Base-by-base conservation (phyloP, 2,113 vertebrate genomes). In the Poeciliopsis turrubarensis region DNA sequence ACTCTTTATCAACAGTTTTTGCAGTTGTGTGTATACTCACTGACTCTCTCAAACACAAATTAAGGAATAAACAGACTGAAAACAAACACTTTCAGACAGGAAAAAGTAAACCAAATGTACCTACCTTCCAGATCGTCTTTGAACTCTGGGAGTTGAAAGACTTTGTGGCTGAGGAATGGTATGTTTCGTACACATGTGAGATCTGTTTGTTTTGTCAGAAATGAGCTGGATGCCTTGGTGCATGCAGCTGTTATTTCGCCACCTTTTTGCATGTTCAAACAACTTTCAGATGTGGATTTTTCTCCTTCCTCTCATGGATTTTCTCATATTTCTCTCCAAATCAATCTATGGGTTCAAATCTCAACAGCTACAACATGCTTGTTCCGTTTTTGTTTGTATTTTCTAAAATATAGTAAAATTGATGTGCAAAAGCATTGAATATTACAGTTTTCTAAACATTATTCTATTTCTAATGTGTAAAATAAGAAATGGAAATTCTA, bases 151-250 rank as follows among this genome's bases (percentile, higher is more conserved):
- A 81, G 85, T 87, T 83, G 22, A 86, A 86, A 84, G 78, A 39
- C 68, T 84, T 71, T 80, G 68, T 68, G 72, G 71, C 63, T 0
- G 17, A 67, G 65, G 72, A 75, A 80, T 75, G 88, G 75, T 89
- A 89, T 88, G 87, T 90, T 90, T 74, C 73, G 84, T 89, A 81
- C 87, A 88, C 82, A 87, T 90, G 87, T 78, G 81, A 90, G 80
- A 81, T 91, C 71, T 90, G 80, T 84, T 84, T 91, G 82, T 88
- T 87, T 89, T 70, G 88, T 87, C 75, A 83, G 82, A 89, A 78
- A 86, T 80, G 79, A 84, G 63, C 70, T 14, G 70, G 67, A 78
- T 79, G 72, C 72, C 76, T 72, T 17, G 44, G 82, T 83, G 57
- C 73, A 79, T 1, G 47, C 74, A 68, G 69, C 14, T n/a, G 80